Conservation (phyloP, 2,113 vertebrate genomes). For the Cynoglossus semilaevis region DNA sequence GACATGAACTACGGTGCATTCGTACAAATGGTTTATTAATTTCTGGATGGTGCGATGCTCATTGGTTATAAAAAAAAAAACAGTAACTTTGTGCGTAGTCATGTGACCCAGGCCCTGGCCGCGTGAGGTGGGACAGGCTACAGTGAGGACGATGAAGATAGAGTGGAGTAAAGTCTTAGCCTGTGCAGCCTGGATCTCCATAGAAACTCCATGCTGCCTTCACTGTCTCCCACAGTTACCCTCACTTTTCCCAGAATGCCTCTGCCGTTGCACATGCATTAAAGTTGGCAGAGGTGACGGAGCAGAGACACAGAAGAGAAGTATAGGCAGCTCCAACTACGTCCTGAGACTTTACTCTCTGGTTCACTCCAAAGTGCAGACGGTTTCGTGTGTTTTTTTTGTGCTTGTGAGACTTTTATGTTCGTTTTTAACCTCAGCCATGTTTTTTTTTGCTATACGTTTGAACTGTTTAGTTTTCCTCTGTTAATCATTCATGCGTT, state of each 20-base stretch:
- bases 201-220: conserved; percentile 50
- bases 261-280: conserved; percentile 9
- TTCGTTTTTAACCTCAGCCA: conserved; percentile 24
- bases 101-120: conserved; percentile 31
- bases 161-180: conserved; percentile 42
- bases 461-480: background rate
- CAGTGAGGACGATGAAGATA: conserved; percentile 54
- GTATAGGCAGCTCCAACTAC: conserved; percentile 20
- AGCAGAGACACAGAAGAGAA: conserved; percentile 17
- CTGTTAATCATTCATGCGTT: background rate
- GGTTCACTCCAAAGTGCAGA: conserved; percentile 80
- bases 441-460: background rate
- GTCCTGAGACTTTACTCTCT: conserved; percentile 13
- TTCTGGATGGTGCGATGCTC: background rate
- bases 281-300: conserved; percentile 13
- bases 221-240: conserved; percentile 44
- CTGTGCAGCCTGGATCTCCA: conserved; percentile 41
- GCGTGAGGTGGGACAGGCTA: conserved; percentile 18
- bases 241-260: conserved; percentile 54
- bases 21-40: background rate
- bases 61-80: background rate
- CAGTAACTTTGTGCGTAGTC: background rate
- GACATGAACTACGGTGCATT: conserved; percentile 72
- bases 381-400: conserved; percentile 51
- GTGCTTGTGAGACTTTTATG: conserved; percentile 23